Percentiles rank a stretch among this genome's conserved stretches.
Evolutionary conservation across 2,888 invertebrate species (phyloP).

Genomic region (Orthosia gothica): DNA sequence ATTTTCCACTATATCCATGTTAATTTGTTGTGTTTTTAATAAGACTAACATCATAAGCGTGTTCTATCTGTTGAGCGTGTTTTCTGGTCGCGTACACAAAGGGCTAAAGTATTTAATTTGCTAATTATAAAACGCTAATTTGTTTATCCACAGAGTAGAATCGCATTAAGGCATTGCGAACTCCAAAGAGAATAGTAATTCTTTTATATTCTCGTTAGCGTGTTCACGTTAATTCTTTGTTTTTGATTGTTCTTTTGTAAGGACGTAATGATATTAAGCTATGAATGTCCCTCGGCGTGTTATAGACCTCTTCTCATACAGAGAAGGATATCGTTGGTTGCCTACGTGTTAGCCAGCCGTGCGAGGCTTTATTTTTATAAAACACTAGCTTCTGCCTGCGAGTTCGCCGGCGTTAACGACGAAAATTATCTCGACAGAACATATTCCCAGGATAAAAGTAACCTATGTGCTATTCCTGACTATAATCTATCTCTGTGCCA

Average conservation of each 20-base stretch:
- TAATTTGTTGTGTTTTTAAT: background rate
- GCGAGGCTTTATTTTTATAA: background rate
- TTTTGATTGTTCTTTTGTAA: constrained; percentile 34
- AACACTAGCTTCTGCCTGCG: no score
- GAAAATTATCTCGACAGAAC: no score
- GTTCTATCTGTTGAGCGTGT: constrained; percentile 36
- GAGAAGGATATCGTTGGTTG: background rate
- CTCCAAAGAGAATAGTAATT: constrained; percentile 66
- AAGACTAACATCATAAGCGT: constrained; percentile 29
- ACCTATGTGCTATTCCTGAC: background rate
- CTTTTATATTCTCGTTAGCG: constrained; percentile 52
- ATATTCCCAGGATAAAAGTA: no score
- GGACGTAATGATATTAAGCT: constrained; percentile 12
- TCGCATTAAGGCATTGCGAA: constrained; percentile 63
- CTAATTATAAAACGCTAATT: constrained; percentile 75
- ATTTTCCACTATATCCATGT: background rate
- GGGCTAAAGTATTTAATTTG: constrained; percentile 62
- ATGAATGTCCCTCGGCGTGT: background rate
- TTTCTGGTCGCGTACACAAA: constrained; percentile 61
- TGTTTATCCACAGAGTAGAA: constrained; percentile 64
- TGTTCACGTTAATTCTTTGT: constrained; percentile 33
- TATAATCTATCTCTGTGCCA: background rate
- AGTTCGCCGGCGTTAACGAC: no score
- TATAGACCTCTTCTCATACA: background rate
- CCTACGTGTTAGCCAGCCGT: background rate